Base-by-base conservation (phyloP, 2,888 invertebrate species). In the Drosophila melanosoma region DNA sequence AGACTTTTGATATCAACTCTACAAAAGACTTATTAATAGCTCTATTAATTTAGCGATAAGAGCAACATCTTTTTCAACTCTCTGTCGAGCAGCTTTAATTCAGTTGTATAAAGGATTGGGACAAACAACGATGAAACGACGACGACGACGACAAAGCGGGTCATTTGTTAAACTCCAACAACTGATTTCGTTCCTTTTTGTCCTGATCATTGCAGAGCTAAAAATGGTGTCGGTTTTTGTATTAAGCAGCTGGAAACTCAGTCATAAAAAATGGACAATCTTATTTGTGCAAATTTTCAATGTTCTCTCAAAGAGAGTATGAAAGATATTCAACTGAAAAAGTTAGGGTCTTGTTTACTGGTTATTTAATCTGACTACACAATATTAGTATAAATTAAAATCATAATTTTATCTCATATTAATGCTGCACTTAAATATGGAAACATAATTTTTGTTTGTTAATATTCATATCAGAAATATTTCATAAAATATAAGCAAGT, bases 21-120 rank as follows among this genome's bases (percentile, higher is more conserved):
- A 86, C 89, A 86, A 86, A 86, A 89, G 90, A 77, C 84, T 89
- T 90, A 88, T 86, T 90, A 90, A 86, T 86, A 81, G 90, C 82
- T 89, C 89, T 79, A 90, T 86, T 90, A 89, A 86, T 90, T 81
- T 77, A 71, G 60, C 76, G 89, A 86, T 90, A 86, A 90, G 84
- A 79, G 71, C 67, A 77, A 75, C 79, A 80, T 78, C 69, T 76
- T 71, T 72, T 40, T 86, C 45, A 61, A 17, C 60, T 57, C 54
- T 53, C 53, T 38, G 45, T 17, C 38, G 29, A 38, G 12, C 75
- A 73, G 69, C 69, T 64, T 80, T 71, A 78, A 75, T 82, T 68
- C 65, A 78, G 81, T 68, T 76, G 81, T 71, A 53, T 10, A 58
- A 71, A 66, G 75, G 71, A 79, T 74, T 57, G 60, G 33, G 1